Base-by-base conservation (phyloP, 2,797 vertebrate species). In the Urocyon cinereoargenteus region DNA sequence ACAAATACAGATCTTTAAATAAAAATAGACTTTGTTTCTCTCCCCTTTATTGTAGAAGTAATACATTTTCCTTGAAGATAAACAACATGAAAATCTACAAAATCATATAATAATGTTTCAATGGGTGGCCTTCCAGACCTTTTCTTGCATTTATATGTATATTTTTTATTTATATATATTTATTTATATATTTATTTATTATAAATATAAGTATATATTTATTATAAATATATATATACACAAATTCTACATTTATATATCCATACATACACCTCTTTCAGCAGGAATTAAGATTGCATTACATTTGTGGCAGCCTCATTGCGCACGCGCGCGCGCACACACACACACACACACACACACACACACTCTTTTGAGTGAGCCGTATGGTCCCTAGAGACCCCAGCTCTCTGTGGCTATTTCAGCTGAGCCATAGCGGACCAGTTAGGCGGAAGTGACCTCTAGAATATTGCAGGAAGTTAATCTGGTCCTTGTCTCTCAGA, bases 381-480 rank as follows among this genome's bases (percentile, higher is more conserved):
- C 19, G 18, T 19, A 11, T 1, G 34, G 31, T 0, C 16, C 77
- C 64, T 45, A 0, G 45, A 51, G 86, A 75, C 78, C 31, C 7
- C 57, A 13, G 75, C 28, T 72, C 28, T 36, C 45, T 4, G 0
- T 15, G 31, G 86, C 49, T 14, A 26, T 45, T 78, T 85, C 34
- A n/a, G 1, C 31, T 28, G 13, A 90, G 64, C 59, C 7, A 0
- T 1, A 14, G 15, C 9, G 8, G 55, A 34, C 53, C n/a, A 2
- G 1, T n/a, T 18, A 73, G 55, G 40, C 6, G 2, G 62, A 26
- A 10, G 15, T 1, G 0, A 28, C 62, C 75, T 24, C 45, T 49
- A 9, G 84, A 45, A 24, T 10, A 0, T 12, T 0, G 1, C 9
- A 18, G 59, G 28, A 21, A 10, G 36, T n/a, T 22, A 2, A 15